Percentiles rank a stretch among this genome's conserved stretches.
Evolutionary conservation across 2,888 invertebrate species (phyloP).

Genomic region (Catocala sponsa): DNA sequence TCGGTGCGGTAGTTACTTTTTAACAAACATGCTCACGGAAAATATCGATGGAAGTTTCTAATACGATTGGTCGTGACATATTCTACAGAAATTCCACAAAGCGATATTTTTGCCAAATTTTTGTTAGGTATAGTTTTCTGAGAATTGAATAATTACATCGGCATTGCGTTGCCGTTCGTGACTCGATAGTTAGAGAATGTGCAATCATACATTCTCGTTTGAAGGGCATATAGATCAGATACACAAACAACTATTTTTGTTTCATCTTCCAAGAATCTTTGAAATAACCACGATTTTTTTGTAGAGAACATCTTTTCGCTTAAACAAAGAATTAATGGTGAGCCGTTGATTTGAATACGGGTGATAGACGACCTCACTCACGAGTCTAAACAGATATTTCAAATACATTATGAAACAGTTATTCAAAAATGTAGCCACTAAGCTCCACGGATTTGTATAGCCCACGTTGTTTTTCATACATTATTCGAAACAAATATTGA

Average conservation of each 20-base stretch:
- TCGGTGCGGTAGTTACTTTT: too few relatives aligned
- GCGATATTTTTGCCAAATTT: slow-evolving; percentile 26
- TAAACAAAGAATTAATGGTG: slow-evolving; percentile 1
- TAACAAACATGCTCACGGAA: too few relatives aligned
- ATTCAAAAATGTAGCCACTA: too few relatives aligned
- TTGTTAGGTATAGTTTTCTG: slow-evolving; percentile 18
- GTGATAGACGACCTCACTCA: neutral
- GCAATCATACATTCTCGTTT: slow-evolving; percentile 14
- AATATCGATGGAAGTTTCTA: too few relatives aligned
- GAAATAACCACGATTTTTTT: neutral
- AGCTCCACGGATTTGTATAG: too few relatives aligned
- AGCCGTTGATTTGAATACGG: neutral
- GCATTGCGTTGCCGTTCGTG: slow-evolving; percentile 14
- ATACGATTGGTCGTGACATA: too few relatives aligned
- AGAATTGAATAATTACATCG: slow-evolving; percentile 9
- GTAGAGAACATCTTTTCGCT: neutral
- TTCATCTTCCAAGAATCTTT: slow-evolving; percentile 8
- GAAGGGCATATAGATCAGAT: slow-evolving; percentile 27
- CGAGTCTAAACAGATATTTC: neutral
- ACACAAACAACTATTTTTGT: slow-evolving; percentile 20
- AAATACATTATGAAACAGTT: too few relatives aligned
- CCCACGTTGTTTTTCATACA: too few relatives aligned
- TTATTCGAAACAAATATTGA: too few relatives aligned
- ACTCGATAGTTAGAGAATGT: slow-evolving; percentile 18
- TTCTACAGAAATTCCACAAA: neutral